A percentile compares a stretch with the other conserved stretches of the same genome.
Evolutionary conservation across 2,113 vertebrate species (phyloP).

Genomic region (Saguinus imperator): DNA sequence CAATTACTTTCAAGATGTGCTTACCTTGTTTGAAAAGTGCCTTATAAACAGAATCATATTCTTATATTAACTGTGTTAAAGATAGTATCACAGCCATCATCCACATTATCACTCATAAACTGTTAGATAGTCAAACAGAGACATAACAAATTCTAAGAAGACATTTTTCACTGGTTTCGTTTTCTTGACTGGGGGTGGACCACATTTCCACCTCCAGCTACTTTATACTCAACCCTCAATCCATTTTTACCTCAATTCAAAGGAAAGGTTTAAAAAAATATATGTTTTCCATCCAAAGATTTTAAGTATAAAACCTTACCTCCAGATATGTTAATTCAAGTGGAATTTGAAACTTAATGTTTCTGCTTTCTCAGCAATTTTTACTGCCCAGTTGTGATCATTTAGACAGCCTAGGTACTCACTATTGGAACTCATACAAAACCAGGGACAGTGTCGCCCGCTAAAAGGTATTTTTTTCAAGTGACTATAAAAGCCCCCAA

Average conservation of each 20-base stretch:
- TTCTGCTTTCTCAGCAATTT: not conserved
- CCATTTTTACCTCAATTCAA: not conserved
- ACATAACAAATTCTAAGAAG: slow-evolving; percentile 34
- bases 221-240: not conserved
- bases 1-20: slow-evolving; percentile 54
- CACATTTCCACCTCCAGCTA: not conserved
- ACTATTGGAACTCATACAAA: not conserved
- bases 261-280: not conserved
- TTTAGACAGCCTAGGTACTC: not conserved
- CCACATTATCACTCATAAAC: not conserved
- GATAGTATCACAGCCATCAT: not conserved
- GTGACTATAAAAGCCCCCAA: not conserved
- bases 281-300: not conserved
- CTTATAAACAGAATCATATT: slow-evolving; percentile 57
- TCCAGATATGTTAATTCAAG: not conserved
- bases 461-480: slow-evolving; percentile 4
- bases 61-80: slow-evolving; percentile 11
- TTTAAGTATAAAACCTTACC: slow-evolving; percentile 22
- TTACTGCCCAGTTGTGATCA: not conserved
- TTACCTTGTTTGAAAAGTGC: slow-evolving; percentile 60
- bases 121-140: not conserved
- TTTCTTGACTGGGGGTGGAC: not conserved
- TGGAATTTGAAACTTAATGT: slow-evolving; percentile 9
- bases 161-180: not conserved
- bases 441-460: not conserved